Conservation (phyloP, 2,797 vertebrate species). For the Phataginus tricuspis region DNA sequence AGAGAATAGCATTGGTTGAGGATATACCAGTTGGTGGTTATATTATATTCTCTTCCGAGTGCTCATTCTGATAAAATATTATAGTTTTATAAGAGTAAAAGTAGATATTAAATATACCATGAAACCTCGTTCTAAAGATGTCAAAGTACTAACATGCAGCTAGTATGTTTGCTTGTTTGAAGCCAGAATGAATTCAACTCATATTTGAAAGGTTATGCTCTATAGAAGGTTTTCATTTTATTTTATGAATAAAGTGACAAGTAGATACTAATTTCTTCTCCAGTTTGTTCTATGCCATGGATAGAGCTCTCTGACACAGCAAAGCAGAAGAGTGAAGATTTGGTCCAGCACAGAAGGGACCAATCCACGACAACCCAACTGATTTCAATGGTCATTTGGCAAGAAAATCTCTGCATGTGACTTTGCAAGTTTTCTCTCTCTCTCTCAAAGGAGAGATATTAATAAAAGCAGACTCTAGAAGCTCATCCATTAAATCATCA, state of each 20-base stretch:
- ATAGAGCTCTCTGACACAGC: background rate
- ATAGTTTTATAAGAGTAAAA: background rate
- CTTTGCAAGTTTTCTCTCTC: slow-evolving; percentile 59
- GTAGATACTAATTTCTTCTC: background rate
- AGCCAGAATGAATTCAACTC: background rate
- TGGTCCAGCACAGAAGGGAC: background rate
- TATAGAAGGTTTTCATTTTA: background rate
- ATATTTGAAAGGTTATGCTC: background rate
- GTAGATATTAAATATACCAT: background rate
- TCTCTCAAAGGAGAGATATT: slow-evolving; percentile 8
- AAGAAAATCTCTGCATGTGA: background rate
- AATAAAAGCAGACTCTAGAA: background rate
- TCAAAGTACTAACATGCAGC: background rate
- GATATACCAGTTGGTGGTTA: background rate
- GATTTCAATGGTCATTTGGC: slow-evolving; percentile 45
- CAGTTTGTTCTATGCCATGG: background rate
- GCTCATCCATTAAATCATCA: background rate
- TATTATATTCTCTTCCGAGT: background rate
- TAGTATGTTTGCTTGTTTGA: background rate
- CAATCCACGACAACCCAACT: slow-evolving; percentile 5
- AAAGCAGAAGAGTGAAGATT: background rate
- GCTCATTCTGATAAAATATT: background rate
- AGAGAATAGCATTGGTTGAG: background rate
- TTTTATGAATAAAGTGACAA: background rate
- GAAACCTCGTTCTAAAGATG: background rate